phyloP scores from a whole-genome alignment of 2,113 vertebrate species.

The Zosterops japonicus region DNA sequence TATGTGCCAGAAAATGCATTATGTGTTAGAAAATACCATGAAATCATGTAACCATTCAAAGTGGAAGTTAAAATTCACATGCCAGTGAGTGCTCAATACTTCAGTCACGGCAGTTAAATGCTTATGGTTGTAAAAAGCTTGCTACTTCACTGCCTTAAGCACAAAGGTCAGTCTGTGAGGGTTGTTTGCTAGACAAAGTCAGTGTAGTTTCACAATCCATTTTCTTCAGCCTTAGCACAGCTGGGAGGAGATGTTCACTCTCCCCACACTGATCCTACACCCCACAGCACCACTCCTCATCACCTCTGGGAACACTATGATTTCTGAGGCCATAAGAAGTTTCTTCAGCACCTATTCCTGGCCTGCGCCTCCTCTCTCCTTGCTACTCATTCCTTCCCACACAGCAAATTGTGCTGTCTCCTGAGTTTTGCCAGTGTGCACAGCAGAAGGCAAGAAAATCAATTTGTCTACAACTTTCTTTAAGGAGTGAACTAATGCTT shows the following conservation, averaged over 20 bases:
- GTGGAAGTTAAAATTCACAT: neutral
- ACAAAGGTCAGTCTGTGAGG: neutral
- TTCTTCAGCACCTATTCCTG: neutral
- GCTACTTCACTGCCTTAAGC: neutral
- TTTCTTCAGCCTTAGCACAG: neutral
- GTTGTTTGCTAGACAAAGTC: rapidly evolving
- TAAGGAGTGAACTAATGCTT: neutral
- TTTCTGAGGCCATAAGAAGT: neutral
- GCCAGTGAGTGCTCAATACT: neutral
- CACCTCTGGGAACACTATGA: neutral
- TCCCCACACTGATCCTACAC: rapidly evolving
- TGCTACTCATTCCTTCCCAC: neutral
- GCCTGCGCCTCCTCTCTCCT: neutral
- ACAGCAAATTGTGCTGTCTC: neutral
- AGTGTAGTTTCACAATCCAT: neutral
- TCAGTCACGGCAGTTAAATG: neutral
- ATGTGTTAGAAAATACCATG: neutral
- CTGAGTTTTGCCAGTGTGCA: neutral
- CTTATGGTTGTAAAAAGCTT: neutral
- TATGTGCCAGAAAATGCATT: neutral
- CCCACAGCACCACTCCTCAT: neutral
- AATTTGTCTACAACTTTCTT: neutral
- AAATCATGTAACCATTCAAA: neutral
- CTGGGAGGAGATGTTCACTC: neutral
- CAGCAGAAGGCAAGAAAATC: neutral